These are phyloP conservation scores for Melanotaenia trifasciata DNA, from an alignment of 2,797 vertebrate genomes.

Conservation along the genomic window DNA sequence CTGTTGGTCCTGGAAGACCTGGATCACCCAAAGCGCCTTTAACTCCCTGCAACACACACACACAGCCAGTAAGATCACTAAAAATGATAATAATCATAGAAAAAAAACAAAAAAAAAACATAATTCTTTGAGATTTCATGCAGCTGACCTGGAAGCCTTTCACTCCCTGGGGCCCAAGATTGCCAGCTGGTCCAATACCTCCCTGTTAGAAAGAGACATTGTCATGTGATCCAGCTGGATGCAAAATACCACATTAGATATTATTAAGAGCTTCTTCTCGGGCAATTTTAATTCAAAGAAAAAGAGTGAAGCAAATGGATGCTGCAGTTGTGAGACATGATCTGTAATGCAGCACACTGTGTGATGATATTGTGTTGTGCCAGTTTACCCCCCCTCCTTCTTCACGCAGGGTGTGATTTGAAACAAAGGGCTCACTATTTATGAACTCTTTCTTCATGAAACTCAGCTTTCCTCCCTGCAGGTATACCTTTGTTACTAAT, in stretches of 20 bases:
- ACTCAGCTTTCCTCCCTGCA: slow-evolving; percentile 43
- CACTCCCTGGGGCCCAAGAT: slow-evolving; percentile 85
- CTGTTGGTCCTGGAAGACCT: slow-evolving; percentile 95
- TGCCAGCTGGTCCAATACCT: slow-evolving; percentile 87
- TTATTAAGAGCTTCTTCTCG: neutral
- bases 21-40: slow-evolving; percentile 91
- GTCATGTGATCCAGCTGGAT: slow-evolving; percentile 16
- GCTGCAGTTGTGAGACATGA: slow-evolving; percentile 9
- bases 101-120: neutral
- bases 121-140: slow-evolving; percentile 13
- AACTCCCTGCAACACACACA: slow-evolving; percentile 82
- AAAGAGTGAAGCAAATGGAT: neutral
- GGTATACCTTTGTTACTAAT: slow-evolving; percentile 12
- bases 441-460: slow-evolving; percentile 42
- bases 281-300: slow-evolving; percentile 7
- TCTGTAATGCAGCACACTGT: slow-evolving; percentile 37
- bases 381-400: slow-evolving; percentile 22
- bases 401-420: slow-evolving; percentile 10
- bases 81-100: neutral
- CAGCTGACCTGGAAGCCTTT: slow-evolving; percentile 93
- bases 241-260: neutral
- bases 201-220: slow-evolving; percentile 84
- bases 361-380: slow-evolving; percentile 9
- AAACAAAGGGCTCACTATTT: slow-evolving; percentile 63
- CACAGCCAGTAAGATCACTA: neutral